Evolutionary conservation across 2,888 invertebrate species (phyloP).

Genomic region (Magallana nippona): DNA sequence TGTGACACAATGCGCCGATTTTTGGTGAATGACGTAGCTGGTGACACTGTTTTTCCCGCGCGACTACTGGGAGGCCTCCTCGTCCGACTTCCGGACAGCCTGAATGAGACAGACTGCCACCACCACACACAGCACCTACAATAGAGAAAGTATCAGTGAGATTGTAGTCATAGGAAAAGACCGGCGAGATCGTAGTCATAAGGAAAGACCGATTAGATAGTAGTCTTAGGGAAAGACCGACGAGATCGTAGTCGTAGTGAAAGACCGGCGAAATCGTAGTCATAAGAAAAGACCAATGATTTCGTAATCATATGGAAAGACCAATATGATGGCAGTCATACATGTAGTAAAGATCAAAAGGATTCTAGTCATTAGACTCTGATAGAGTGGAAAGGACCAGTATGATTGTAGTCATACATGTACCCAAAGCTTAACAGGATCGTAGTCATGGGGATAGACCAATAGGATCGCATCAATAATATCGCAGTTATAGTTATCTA

Average conservation of each 20-base stretch:
- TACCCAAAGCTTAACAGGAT: too few species aligned
- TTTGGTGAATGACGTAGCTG: too few species aligned
- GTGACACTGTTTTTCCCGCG: too few species aligned
- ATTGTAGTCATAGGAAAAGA: not conserved
- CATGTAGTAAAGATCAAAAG: not conserved
- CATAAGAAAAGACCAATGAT: not conserved
- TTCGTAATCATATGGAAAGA: too few species aligned
- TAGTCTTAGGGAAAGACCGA: too few species aligned
- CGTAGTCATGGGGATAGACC: too few species aligned
- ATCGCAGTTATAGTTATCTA: too few species aligned
- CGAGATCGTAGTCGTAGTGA: not conserved
- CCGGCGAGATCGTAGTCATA: conserved; percentile 1
- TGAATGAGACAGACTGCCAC: conserved; percentile 23
- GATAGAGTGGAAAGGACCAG: not conserved
- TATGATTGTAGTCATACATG: too few species aligned
- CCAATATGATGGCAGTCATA: too few species aligned
- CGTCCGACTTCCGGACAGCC: conserved; percentile 1
- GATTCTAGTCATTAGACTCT: not conserved
- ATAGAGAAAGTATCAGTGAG: not conserved
- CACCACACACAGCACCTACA: conserved; percentile 34
- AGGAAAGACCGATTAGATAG: not conserved
- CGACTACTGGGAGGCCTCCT: not conserved
- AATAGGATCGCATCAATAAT: too few species aligned
- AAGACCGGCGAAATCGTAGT: not conserved
- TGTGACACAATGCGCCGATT: too few species aligned